Base-by-base conservation (phyloP, 2,888 invertebrate genomes). In the Meganola albula region DNA sequence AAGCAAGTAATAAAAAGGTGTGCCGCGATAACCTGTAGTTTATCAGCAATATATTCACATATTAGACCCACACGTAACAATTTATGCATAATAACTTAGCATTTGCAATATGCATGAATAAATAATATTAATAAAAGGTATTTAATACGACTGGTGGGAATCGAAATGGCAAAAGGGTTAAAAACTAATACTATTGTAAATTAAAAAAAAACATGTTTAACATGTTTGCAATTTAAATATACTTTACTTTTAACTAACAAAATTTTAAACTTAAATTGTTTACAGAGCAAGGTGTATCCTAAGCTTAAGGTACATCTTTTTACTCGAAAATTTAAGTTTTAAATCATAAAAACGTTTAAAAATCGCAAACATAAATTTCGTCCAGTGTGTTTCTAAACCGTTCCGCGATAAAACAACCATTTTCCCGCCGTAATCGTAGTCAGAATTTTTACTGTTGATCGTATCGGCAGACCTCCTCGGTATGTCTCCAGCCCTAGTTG, bases 331-430 rank as follows among this genome's bases (percentile, higher is more conserved):
- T n/a, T n/a, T n/a, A n/a, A n/a, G n/a, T n/a, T n/a, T n/a, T n/a
- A n/a, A n/a, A n/a, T n/a, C n/a, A n/a, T n/a, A n/a, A n/a, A n/a
- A n/a, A n/a, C n/a, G n/a, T n/a, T n/a, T n/a, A n/a, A n/a, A n/a
- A n/a, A n/a, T n/a, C n/a, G n/a, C n/a, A n/a, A n/a, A n/a, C n/a
- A n/a, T n/a, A 3, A 34, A 30, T 11, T 0, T 4, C 1, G 7
- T 2, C 37, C 53, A 62, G 56, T 67, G 39, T 53, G 44, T 62
- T 37, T 31, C 24, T 46, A 22, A 12, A 31, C 47, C 53, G 53
- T 53, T 48, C 48, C 36, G 71, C 67, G 73, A 79, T 82, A 82
- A 78, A 82, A 75, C 78, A 66, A 53, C 71, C 68, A 70, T 77
- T 77, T 71, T 65, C 64, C 51, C 31, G 37, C 57, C 63, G 79